A percentile compares a stretch with the other conserved stretches of the same genome.
These are phyloP conservation scores for Tragulus kanchil DNA, from an alignment of 2,113 vertebrate species.

Conservation along the genomic window DNA sequence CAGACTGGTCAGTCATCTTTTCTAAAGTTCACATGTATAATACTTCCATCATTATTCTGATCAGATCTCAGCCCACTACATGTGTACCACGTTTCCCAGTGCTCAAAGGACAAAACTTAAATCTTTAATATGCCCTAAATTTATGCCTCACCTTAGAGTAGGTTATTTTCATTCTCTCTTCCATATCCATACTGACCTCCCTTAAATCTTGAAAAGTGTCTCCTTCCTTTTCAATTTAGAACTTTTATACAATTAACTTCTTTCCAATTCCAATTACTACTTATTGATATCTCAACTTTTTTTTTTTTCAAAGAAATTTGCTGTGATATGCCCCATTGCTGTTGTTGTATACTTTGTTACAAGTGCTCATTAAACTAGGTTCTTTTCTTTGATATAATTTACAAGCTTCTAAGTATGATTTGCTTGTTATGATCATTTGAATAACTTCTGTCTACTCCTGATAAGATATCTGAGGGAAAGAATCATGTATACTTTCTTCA, in stretches of 20 bases:
- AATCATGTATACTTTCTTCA: background rate
- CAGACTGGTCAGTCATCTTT: background rate
- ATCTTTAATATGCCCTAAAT: background rate
- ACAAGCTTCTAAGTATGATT: background rate
- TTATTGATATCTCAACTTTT: background rate
- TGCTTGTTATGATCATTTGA: background rate
- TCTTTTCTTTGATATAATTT: background rate
- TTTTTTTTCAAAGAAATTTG: background rate
- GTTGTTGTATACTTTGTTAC: background rate
- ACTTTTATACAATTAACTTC: background rate
- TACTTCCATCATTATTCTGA: background rate
- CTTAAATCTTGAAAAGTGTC: background rate
- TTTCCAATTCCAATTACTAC: background rate
- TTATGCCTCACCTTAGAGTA: background rate
- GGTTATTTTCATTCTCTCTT: background rate
- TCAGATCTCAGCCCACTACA: background rate
- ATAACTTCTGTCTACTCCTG: background rate
- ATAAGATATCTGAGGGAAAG: background rate
- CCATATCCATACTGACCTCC: background rate
- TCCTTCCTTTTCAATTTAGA: background rate
- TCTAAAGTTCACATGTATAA: background rate
- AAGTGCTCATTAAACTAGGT: too few relatives aligned
- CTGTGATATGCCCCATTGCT: background rate
- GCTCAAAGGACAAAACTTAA: background rate
- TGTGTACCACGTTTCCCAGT: background rate